phyloP scores from a whole-genome alignment of 2,888 invertebrate species.

The Dasypogon diadema region DNA sequence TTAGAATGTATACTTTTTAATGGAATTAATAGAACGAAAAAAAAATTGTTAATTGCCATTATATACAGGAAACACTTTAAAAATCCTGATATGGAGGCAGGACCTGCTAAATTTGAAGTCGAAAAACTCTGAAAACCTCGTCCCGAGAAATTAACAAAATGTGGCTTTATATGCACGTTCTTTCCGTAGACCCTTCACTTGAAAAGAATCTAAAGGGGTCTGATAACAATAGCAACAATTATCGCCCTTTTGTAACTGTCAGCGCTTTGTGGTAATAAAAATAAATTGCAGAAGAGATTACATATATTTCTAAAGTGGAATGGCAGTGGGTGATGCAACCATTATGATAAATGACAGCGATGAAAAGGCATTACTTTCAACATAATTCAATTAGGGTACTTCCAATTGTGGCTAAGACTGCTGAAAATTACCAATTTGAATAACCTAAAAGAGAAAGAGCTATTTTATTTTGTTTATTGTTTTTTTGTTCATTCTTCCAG shows the following conservation, averaged over 20 bases:
- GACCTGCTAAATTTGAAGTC: neutral
- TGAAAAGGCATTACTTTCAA: conserved; percentile 29
- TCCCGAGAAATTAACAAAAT: no score
- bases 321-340: conserved; percentile 23
- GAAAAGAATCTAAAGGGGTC: conserved; percentile 19
- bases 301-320: conserved; percentile 22
- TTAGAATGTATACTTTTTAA: no score
- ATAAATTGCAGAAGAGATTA: conserved; percentile 40
- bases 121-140: neutral
- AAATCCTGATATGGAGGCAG: no score
- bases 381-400: conserved; percentile 36
- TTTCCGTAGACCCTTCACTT: neutral
- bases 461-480: no score
- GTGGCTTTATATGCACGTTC: no score
- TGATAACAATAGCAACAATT: conserved; percentile 46
- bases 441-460: no score
- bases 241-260: conserved; percentile 45
- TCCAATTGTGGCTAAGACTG: no score
- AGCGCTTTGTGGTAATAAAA: conserved; percentile 48
- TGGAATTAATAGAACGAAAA: no score
- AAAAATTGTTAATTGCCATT: no score
- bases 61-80: no score
- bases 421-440: no score
- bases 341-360: conserved; percentile 38
- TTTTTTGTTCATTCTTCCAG: no score